Conservation (phyloP, 2,888 invertebrate species). For the Neoscelio sp. region DNA sequence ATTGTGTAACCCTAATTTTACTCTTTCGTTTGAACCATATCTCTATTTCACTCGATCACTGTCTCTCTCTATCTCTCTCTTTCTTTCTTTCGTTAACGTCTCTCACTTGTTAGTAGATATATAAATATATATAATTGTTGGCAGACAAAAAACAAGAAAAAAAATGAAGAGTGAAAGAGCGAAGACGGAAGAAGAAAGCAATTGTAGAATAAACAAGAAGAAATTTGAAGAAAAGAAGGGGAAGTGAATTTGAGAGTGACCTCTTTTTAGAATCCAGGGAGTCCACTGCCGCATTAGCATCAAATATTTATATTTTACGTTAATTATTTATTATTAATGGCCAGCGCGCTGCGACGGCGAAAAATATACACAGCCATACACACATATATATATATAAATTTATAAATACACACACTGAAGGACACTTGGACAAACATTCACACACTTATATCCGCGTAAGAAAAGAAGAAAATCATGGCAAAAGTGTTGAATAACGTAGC, state of each 20-base stretch:
- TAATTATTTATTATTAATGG: slow-evolving; percentile 81
- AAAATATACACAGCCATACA: slow-evolving; percentile 58
- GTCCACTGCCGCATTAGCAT: slow-evolving; percentile 82
- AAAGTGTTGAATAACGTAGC: slow-evolving; percentile 46
- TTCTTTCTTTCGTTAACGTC: slow-evolving; percentile 69
- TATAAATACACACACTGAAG: too few relatives aligned
- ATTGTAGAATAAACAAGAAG: slow-evolving; percentile 73
- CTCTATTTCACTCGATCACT: slow-evolving; percentile 37
- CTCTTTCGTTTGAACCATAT: slow-evolving; percentile 54
- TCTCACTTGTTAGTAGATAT: slow-evolving; percentile 67
- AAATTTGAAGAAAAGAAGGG: slow-evolving; percentile 56
- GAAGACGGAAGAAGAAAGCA: slow-evolving; percentile 69
- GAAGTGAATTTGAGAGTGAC: slow-evolving; percentile 64
- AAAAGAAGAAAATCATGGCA: slow-evolving; percentile 10
- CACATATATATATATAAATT: slow-evolving; percentile 47
- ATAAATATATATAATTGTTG: slow-evolving; percentile 68
- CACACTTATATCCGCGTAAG: slow-evolving; percentile 26
- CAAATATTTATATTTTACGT: slow-evolving; percentile 81
- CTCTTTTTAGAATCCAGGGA: slow-evolving; percentile 79
- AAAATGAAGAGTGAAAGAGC: slow-evolving; percentile 74
- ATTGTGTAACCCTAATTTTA: slow-evolving; percentile 68
- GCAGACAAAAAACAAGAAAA: slow-evolving; percentile 71
- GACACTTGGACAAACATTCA: slow-evolving; percentile 33
- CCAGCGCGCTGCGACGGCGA: slow-evolving; percentile 79
- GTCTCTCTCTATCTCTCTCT: slow-evolving; percentile 19